Conservation (phyloP, 1,140 invertebrate species). For the Antheraea pernyi region DNA sequence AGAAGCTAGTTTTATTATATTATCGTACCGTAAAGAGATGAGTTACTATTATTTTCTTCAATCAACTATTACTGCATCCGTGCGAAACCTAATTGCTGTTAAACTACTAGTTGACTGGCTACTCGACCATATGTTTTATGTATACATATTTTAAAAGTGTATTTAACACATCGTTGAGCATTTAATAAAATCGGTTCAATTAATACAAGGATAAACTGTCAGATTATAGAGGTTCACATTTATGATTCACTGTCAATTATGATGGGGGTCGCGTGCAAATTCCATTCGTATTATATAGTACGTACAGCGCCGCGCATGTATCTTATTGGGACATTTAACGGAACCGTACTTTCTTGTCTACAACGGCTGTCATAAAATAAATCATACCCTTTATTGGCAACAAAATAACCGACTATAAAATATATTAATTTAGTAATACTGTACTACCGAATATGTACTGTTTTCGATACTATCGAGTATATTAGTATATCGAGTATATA, state of each 20-base stretch:
- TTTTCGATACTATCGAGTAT: too few species aligned
- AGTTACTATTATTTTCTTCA: too few species aligned
- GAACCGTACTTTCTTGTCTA: conserved; percentile 47
- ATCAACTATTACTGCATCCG: too few species aligned
- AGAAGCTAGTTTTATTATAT: too few species aligned
- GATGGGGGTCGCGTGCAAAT: not conserved
- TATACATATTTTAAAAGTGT: too few species aligned
- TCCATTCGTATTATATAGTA: conserved; percentile 6
- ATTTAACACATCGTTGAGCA: too few species aligned
- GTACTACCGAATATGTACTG: too few species aligned
- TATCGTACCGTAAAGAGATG: too few species aligned
- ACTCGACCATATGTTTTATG: too few species aligned
- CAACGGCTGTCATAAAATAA: conserved; percentile 15
- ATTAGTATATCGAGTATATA: too few species aligned
- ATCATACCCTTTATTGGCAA: conserved; percentile 11
- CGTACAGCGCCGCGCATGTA: not conserved
- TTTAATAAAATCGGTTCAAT: not conserved
- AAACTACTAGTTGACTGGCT: too few species aligned
- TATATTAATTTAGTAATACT: not conserved
- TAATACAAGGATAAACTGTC: not conserved
- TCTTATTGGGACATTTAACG: conserved; percentile 53
- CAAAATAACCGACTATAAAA: conserved; percentile 4
- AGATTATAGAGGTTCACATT: not conserved
- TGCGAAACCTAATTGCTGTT: too few species aligned
- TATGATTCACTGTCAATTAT: not conserved